Base-by-base conservation (phyloP, 2,113 vertebrate species). In the Abramis brama region DNA sequence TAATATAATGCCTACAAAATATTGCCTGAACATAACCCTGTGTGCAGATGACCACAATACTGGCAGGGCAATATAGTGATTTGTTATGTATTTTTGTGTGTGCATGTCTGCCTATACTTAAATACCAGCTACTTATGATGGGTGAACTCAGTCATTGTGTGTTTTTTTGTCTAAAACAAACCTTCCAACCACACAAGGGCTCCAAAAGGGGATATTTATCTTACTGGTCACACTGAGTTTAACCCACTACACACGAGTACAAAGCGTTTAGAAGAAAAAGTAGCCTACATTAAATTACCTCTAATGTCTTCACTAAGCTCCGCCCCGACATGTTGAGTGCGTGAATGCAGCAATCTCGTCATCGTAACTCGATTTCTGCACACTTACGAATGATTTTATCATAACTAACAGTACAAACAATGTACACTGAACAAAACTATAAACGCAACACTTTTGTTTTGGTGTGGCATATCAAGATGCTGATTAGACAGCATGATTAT, bases 81-180 rank as follows among this genome's bases (percentile, higher is more conserved):
- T 57, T 83, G 79, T 82, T 82, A 82, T 82, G 21, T 84, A 43
- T 87, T 84, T 77, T 86, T 88, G 83, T 78, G 62, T 60, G 52
- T 64, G 77, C 47, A 86, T 68, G 64, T 88, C 85, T 81, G 85
- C 75, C 57, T 88, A 80, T 84, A 86, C 81, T 88, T 86, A 86
- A 86, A 79, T 81, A 84, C 83, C 83, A 79, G 27, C 60, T 83
- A 83, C 81, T 86, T 71, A 76, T 86, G 36, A 50, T 84, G 85
- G 79, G 81, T 82, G 84, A 88, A 80, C n/a, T 77, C 83, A 79
- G 71, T 75, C 86, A 83, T 86, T 81, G 74, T 73, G 60, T 88
- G 86, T 27, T 75, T 75, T 73, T 86, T 84, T 81, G 59, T 84
- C 83, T 82, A 23, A 84, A 88, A 71, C 77, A 86, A 83, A 83